Evolutionary conservation across 2,888 invertebrate species (phyloP), one percentile per base, ranked within the genome.

Genomic region (Melitaea athalia): DNA sequence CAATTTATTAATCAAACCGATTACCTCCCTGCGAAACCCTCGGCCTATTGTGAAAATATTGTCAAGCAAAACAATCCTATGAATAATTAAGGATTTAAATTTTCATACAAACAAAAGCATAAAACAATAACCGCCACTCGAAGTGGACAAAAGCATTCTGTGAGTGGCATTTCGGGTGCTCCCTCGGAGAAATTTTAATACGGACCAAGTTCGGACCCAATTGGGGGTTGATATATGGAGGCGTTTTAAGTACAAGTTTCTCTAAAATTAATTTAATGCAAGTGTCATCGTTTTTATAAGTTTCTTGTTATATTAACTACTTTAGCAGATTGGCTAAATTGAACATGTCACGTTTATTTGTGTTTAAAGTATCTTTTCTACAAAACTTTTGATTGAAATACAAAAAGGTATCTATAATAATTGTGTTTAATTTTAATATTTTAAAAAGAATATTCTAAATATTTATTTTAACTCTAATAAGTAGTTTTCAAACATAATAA

Each of bases 1-100:
- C 92, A 92, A 92, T 92, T 92, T 92, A 92, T 92, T 92, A 92
- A 92, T 92, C 92, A 92, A 89, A 90, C 86, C 91, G 91, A 92
- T 92, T 92, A 91, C 92, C 88, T 85, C 90, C 92, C 81, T 80
- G 85, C 85, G 82, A 86, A 76, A 84, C 85, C 87, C 85, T 84
- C 78, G 84, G 86, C 81, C 91, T 90, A 91, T 92, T 92, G 91
- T 92, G 92, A 89, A 92, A 92, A 92, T 92, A 92, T 90, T 91
- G 89, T 88, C 86, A 81, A 81, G 82, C 86, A 84, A 87, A 91
- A 92, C 92, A 92, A 90, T 92, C 89, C 91, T 88, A 87, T 92
- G 92, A 92, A 92, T 92, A 92, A 92, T 92, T 91, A 91, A 87
- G 91, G 92, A 91, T 91, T 92, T 91, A 91, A 90, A 91, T 91